These are phyloP conservation scores for Liodrosophila aerea DNA, from an alignment of 2,888 invertebrate species.

Conservation along the genomic window DNA sequence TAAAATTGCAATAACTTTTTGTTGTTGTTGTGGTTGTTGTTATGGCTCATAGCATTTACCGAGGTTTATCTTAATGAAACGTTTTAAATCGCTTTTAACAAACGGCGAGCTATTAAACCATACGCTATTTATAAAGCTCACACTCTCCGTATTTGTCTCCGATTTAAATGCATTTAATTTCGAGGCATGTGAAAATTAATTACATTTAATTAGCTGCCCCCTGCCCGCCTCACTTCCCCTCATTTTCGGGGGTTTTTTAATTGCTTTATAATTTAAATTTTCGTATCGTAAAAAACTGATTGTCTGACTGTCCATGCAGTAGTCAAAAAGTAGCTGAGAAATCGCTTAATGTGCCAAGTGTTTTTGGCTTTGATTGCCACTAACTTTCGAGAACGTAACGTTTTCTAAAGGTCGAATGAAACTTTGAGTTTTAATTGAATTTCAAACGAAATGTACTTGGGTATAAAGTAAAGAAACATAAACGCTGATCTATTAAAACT, in stretches of 20 bases:
- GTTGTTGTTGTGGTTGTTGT: constrained; percentile 24
- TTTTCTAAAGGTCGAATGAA: constrained; percentile 56
- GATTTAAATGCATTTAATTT: constrained; percentile 74
- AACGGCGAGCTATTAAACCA: constrained; percentile 62
- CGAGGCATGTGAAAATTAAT: constrained; percentile 75
- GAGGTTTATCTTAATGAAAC: constrained; percentile 74
- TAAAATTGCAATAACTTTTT: constrained; percentile 73
- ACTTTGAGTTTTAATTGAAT: constrained; percentile 69
- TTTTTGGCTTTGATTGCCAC: constrained; percentile 21
- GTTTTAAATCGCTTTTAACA: constrained; percentile 72
- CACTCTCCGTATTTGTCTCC: constrained; percentile 63
- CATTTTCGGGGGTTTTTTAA: constrained; percentile 51
- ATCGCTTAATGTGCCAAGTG: constrained; percentile 46
- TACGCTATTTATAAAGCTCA: constrained; percentile 67
- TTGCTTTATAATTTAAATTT: constrained; percentile 74
- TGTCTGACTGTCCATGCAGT: constrained; percentile 51
- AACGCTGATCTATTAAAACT: constrained; percentile 12
- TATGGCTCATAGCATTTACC: constrained; percentile 30
- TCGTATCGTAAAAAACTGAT: constrained; percentile 48
- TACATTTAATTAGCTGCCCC: constrained; percentile 71
- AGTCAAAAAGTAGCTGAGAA: constrained; percentile 40
- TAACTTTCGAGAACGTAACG: constrained; percentile 42
- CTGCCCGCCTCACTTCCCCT: background rate
- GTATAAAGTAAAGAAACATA: constrained; percentile 7
- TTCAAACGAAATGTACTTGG: constrained; percentile 75